Conservation (phyloP, 2,797 vertebrate genomes). For the Amblyopsis hoosieri region DNA sequence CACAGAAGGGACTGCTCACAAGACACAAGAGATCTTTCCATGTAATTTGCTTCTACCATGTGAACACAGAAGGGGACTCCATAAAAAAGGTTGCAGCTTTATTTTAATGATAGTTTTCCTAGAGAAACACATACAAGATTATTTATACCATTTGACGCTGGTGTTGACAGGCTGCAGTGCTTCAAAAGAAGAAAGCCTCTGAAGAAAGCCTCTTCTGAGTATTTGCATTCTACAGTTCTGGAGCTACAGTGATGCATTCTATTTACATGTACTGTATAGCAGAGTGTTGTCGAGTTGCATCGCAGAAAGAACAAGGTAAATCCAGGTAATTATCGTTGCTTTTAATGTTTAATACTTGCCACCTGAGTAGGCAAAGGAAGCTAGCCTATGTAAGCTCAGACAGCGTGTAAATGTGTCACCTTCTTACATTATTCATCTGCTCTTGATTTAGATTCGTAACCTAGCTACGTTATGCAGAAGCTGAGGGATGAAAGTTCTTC, state of each 20-base stretch:
- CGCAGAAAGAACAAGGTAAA: background rate
- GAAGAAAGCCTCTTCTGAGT: background rate
- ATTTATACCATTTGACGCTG: no score
- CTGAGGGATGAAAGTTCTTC: slow-evolving; percentile 16
- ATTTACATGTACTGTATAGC: background rate
- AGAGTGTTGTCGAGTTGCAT: background rate
- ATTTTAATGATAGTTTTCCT: no score
- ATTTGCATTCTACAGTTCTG: no score
- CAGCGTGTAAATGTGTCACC: background rate
- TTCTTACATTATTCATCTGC: background rate
- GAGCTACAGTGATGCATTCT: background rate
- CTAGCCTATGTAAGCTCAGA: background rate
- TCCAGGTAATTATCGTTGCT: background rate
- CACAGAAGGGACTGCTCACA: no score
- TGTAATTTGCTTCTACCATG: no score
- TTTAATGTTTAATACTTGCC: slow-evolving; percentile 1
- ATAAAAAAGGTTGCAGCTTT: no score
- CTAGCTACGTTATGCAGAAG: background rate
- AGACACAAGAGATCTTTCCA: no score
- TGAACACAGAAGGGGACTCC: no score
- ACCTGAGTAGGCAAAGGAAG: background rate
- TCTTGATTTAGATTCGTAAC: slow-evolving; percentile 8
- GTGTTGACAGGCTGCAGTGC: background rate
- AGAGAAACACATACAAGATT: no score
- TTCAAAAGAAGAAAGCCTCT: background rate